Evolutionary conservation across 2,797 vertebrate species (phyloP).

Genomic region (Lemur catta): DNA sequence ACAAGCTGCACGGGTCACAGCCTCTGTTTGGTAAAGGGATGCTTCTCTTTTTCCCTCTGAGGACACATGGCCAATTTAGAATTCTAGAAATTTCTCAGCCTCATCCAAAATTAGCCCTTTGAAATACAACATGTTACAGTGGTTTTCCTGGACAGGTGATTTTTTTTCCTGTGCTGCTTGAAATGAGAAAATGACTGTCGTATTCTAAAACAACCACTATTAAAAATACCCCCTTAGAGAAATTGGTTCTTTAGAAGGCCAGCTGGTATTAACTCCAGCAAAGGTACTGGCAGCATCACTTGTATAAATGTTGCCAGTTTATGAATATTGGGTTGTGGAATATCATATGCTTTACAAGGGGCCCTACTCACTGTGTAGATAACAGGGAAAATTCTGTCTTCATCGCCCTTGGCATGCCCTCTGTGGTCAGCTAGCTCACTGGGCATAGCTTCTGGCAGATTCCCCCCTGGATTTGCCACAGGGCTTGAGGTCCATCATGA

Average conservation of each 20-base stretch:
- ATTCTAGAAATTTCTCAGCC: constrained; percentile 42
- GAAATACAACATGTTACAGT: neutral
- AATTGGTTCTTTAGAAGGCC: neutral
- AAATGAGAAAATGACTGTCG: neutral
- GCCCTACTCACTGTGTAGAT: neutral
- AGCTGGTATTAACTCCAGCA: neutral
- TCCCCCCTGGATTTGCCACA: neutral
- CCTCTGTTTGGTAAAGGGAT: neutral
- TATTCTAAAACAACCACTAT: constrained; percentile 9
- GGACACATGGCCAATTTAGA: neutral
- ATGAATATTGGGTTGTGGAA: neutral
- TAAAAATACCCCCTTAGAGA: neutral
- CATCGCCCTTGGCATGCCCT: fast-evolving
- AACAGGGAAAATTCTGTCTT: neutral
- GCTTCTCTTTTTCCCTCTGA: neutral
- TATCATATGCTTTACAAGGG: neutral
- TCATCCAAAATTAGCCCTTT: constrained; percentile 45
- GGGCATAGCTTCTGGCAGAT: neutral
- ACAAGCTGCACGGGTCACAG: neutral
- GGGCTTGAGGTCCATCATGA: neutral
- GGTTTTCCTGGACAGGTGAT: constrained; percentile 55
- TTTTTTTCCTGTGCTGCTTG: constrained; percentile 10
- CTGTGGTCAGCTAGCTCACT: neutral
- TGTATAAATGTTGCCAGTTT: neutral
- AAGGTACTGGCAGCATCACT: neutral